Evolutionary conservation across 2,797 vertebrate genomes (phyloP), one percentile per base, ranked within the genome.

Genomic region (Eremophila alpestris): DNA sequence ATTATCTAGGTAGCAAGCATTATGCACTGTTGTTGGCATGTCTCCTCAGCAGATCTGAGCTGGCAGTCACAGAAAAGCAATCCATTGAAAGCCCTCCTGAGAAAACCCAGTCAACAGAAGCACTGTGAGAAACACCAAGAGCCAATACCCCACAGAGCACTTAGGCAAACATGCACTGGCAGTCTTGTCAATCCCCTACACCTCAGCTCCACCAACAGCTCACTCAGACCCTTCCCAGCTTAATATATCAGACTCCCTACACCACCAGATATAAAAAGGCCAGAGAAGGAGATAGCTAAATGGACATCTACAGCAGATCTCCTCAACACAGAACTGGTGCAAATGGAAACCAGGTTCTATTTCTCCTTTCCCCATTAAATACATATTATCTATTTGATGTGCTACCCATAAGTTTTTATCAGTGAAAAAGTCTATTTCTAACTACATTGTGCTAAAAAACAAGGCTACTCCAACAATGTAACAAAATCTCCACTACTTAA

Each of bases 111-210:
- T 4, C 36, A 87, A 5, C 69, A 69, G 17, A 36, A 83, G 19
- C 27, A 32, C 15, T 3, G 2, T 1, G 5, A 11, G 20, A 71
- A 90, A 23, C 17, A 68, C 7, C 0, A 0, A 69, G 34, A 75
- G 40, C 41, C 27, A 90, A 20, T 3, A 26, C 2, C 23, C 13
- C 13, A 49, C 1, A 15, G 4, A 4, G 21, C 7, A 26, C 6
- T 46, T 3, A 38, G 5, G 23, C 14, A 74, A 70, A 38, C 1
- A 7, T 2, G 1, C 32, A 36, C 1, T 29, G 5, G 17, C 7
- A 36, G 13, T 43, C 7, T 4, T 52, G 11, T 7, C 34, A 29
- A 29, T 67, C 52, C 15, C 30, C 34, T 36, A 18, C 1, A 43
- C 13, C 32, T n/a, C 41, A 88, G 15, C 36, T 55, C 14, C 10